Percentiles rank a stretch among this genome's conserved stretches.
These are phyloP conservation scores for Pao palembangensis DNA, from an alignment of 2,113 vertebrate species.

Conservation along the genomic window DNA sequence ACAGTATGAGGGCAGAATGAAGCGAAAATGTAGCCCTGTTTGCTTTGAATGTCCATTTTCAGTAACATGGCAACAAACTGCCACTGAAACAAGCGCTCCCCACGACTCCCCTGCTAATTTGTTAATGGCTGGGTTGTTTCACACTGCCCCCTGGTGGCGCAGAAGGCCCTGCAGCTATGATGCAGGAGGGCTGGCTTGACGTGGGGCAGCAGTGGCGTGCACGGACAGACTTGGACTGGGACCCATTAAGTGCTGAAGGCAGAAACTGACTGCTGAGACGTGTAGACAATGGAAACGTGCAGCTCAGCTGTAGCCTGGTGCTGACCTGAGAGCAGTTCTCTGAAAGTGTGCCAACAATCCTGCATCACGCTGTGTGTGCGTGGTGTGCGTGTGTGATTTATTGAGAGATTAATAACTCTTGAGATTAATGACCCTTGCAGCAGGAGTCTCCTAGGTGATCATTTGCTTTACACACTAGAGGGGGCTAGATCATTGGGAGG, in stretches of 20 bases:
- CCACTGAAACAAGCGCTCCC: conserved; percentile 39
- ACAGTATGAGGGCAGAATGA: conserved; percentile 8
- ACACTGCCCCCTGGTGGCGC: conserved; percentile 70
- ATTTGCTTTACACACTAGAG: conserved; percentile 66
- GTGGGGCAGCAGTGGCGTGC: conserved; percentile 20
- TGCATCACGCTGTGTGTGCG: conserved; percentile 6
- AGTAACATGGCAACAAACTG: conserved; percentile 50
- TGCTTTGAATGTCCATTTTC: conserved; percentile 60
- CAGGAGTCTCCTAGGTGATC: conserved; percentile 32
- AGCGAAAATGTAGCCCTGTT: conserved; percentile 41
- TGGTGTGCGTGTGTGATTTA: conserved; percentile 12
- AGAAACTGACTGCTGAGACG: not conserved
- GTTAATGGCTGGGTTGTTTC: conserved; percentile 61
- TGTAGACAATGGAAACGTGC: not conserved
- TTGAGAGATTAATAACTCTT: not conserved
- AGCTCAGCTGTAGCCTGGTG: conserved; percentile 2
- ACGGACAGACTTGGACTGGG: not conserved
- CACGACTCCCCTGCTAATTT: conserved; percentile 57
- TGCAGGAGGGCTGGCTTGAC: conserved; percentile 8
- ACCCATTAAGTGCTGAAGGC: conserved; percentile 5
- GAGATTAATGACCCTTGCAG: conserved; percentile 18
- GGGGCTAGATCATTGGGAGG: conserved; percentile 69
- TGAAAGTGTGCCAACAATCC: conserved; percentile 14
- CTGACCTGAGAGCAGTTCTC: not conserved
- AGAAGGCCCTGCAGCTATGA: not conserved